Conservation (phyloP, 2,797 vertebrate species). For the Onychomys torridus region DNA sequence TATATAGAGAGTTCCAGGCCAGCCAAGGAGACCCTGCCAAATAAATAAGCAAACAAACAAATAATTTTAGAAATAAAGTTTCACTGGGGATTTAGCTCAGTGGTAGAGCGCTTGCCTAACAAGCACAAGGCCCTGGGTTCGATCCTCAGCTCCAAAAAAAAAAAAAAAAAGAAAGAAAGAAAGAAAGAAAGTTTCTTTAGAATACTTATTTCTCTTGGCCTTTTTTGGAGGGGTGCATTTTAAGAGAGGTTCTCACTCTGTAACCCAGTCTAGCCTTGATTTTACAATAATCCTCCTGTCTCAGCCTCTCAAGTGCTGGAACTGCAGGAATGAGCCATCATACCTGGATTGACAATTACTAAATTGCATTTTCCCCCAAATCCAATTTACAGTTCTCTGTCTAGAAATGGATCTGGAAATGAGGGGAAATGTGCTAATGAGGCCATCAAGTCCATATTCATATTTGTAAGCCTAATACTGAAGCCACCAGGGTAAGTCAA, state of each 20-base stretch:
- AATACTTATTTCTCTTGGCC: neutral
- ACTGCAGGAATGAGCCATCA: neutral
- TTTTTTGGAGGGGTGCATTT: neutral
- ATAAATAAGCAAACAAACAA: neutral
- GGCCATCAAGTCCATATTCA: slow-evolving; percentile 58
- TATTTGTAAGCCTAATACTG: slow-evolving; percentile 51
- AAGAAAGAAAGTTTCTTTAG: neutral
- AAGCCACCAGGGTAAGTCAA: slow-evolving; percentile 23
- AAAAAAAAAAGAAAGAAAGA: too few species aligned
- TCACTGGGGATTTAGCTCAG: too few species aligned
- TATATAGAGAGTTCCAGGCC: neutral
- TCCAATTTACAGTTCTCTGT: slow-evolving; percentile 20
- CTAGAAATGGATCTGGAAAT: slow-evolving; percentile 28
- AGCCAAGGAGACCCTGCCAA: neutral
- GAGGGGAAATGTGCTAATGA: slow-evolving; percentile 16
- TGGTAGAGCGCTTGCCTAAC: too few species aligned
- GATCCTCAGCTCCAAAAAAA: too few species aligned
- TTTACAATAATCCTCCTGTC: neutral
- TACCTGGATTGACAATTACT: slow-evolving; percentile 1
- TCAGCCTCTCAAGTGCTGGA: neutral
- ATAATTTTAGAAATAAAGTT: neutral
- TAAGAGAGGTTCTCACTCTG: neutral
- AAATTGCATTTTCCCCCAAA: slow-evolving; percentile 56
- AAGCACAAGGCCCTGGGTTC: too few species aligned
- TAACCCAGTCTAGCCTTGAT: neutral